Evolutionary conservation across 2,888 invertebrate genomes (phyloP).

Genomic region (Tachina fera): DNA sequence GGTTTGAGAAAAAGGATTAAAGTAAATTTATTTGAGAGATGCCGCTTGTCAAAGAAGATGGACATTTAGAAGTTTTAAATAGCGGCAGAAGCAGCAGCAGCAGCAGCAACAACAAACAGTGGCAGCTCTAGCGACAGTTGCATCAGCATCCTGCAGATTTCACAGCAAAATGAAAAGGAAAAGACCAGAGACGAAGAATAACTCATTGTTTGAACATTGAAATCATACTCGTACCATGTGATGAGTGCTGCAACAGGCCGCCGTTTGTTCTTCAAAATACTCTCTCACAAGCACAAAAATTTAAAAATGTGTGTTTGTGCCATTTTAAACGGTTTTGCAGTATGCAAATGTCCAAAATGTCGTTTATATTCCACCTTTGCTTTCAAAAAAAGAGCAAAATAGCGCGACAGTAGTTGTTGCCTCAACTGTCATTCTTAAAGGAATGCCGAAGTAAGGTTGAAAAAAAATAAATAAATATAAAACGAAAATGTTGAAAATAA

Average conservation of each 20-base stretch:
- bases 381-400: background rate
- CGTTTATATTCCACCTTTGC: conserved; percentile 51
- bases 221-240: conserved; percentile 64
- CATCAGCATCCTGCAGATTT: conserved; percentile 54
- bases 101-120: conserved; percentile 3
- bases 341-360: conserved; percentile 71
- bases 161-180: conserved; percentile 33
- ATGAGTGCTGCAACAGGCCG: conserved; percentile 63
- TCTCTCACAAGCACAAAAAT: conserved; percentile 4
- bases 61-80: conserved; percentile 71
- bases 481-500: conserved; percentile 35
- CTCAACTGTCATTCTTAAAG: conserved; percentile 46
- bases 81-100: conserved; percentile 49
- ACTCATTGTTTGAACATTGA: conserved; percentile 68
- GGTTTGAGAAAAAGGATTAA: conserved; percentile 60
- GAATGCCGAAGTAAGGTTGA: conserved; percentile 7
- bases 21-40: conserved; percentile 69
- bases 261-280: conserved; percentile 30
- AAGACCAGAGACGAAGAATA: conserved; percentile 34
- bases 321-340: conserved; percentile 43
- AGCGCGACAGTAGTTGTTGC: conserved; percentile 6
- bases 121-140: conserved; percentile 13
- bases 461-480: background rate
- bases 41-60: conserved; percentile 71
- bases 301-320: conserved; percentile 3